phyloP scores from a whole-genome alignment of 2,113 vertebrate genomes.

The Nannospalax galili region DNA sequence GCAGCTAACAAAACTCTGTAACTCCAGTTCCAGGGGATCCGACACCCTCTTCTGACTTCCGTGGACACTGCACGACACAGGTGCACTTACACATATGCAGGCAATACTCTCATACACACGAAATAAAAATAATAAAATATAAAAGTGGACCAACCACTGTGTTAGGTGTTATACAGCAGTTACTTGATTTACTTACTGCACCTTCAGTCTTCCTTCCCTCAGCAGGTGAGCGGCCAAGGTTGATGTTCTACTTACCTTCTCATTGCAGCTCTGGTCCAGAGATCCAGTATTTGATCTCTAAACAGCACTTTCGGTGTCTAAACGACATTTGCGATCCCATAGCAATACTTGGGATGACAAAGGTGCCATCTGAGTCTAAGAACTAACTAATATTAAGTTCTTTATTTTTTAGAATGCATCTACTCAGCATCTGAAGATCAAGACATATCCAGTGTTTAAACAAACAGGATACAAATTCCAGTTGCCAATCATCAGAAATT shows the following conservation, averaged over 20 bases:
- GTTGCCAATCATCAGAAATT: slow-evolving; percentile 18
- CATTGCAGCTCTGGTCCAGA: not conserved
- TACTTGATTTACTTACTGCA: not conserved
- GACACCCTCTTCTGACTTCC: no score
- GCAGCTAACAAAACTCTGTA: no score
- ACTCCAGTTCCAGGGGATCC: no score
- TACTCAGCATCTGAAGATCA: slow-evolving; percentile 51
- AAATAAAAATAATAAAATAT: no score
- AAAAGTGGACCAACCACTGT: not conserved
- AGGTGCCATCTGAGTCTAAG: not conserved
- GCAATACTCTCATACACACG: no score
- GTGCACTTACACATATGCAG: no score
- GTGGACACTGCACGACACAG: no score
- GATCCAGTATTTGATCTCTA: not conserved
- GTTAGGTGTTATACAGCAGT: not conserved
- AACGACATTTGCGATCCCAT: not conserved
- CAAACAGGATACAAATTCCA: slow-evolving; percentile 57
- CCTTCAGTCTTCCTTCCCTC: not conserved
- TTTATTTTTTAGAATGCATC: slow-evolving; percentile 53
- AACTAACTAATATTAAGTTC: slow-evolving; percentile 66
- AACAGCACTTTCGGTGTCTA: not conserved
- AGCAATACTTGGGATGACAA: slow-evolving; percentile 28
- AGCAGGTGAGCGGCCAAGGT: not conserved
- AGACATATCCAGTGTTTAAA: slow-evolving; percentile 36
- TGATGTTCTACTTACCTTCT: not conserved